These are phyloP conservation scores for Lepidotrigona ventralis DNA, from an alignment of 1,140 invertebrate species.

Conservation along the genomic window DNA sequence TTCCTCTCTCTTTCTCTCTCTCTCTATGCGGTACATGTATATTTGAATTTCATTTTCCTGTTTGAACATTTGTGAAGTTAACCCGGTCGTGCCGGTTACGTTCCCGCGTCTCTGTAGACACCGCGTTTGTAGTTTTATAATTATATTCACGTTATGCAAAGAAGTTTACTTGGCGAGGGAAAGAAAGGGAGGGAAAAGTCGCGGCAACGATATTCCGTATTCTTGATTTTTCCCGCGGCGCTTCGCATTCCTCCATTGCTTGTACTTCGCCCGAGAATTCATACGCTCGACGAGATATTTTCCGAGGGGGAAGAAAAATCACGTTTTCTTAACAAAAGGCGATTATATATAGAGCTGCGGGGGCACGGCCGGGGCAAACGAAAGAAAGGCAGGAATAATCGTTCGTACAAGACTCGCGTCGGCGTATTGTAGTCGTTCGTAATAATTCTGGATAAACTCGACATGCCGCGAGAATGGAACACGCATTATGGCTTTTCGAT, in stretches of 20 bases:
- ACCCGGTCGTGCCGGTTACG: neutral
- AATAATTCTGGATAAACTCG: constrained; percentile 35
- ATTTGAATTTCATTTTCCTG: neutral
- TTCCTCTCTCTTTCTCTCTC: neutral
- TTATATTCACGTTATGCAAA: neutral
- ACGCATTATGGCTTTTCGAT: constrained; percentile 45
- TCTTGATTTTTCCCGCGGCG: neutral
- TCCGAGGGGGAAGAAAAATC: neutral
- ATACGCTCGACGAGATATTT: neutral
- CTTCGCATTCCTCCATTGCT: neutral
- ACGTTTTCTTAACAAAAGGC: neutral
- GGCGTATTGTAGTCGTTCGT: neutral
- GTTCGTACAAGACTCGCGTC: neutral
- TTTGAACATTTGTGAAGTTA: neutral
- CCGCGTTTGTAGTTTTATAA: neutral
- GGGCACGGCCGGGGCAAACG: neutral
- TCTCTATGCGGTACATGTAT: no score
- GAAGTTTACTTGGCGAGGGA: neutral
- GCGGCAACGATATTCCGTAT: neutral
- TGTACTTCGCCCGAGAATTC: neutral
- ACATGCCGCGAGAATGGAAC: constrained; percentile 29
- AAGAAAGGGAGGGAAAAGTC: neutral
- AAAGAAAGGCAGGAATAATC: constrained; percentile 22
- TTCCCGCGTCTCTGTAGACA: neutral
- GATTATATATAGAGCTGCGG: neutral